Percentiles rank a stretch among this genome's conserved stretches.
Conservation (phyloP, 1,140 invertebrate genomes). For the Lineus longissimus region DNA sequence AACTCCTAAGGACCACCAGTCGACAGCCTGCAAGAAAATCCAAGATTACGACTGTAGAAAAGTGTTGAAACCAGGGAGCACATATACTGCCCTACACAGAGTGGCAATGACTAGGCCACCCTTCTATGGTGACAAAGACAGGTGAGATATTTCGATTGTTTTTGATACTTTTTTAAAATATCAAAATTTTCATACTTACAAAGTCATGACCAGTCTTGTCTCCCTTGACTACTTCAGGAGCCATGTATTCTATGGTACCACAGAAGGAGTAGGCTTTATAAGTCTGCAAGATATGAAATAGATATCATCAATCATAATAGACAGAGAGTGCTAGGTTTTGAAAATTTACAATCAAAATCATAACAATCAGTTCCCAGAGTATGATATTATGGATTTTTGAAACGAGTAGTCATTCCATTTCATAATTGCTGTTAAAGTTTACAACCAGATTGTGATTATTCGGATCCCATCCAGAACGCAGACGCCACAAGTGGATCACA, state of each 20-base stretch:
- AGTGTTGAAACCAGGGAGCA: conserved; percentile 2
- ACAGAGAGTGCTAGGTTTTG: no score
- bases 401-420: no score
- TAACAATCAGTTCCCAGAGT: no score
- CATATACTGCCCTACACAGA: background rate
- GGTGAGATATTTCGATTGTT: no score
- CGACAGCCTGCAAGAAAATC: conserved; percentile 70
- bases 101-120: background rate
- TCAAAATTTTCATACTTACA: conserved; percentile 44
- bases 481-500: no score
- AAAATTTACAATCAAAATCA: no score
- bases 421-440: no score
- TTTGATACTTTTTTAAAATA: no score
- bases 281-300: conserved; percentile 30
- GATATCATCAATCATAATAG: no score
- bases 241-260: conserved; percentile 84
- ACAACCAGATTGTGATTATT: no score
- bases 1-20: conserved; percentile 98
- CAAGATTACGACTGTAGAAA: background rate
- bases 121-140: background rate
- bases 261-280: conserved; percentile 89
- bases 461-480: no score
- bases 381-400: no score
- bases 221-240: conserved; percentile 51
- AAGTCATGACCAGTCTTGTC: conserved; percentile 70